These are phyloP conservation scores for Cephonodes hylas DNA, from an alignment of 2,888 invertebrate species.

Conservation along the genomic window DNA sequence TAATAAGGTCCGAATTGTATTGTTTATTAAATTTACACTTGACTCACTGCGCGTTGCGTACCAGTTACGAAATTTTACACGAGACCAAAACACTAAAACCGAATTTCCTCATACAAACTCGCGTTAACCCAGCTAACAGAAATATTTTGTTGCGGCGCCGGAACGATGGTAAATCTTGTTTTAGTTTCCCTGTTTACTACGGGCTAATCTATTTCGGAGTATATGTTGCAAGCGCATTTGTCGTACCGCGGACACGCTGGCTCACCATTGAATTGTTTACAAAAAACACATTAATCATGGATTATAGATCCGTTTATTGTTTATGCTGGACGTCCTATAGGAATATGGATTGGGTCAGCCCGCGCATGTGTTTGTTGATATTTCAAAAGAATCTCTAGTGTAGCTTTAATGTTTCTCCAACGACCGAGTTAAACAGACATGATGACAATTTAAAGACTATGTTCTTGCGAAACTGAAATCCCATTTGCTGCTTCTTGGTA, in stretches of 20 bases:
- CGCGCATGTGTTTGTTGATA: background rate
- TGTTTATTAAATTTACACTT: conserved; percentile 47
- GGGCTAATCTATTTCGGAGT: conserved; percentile 38
- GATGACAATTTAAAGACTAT: background rate
- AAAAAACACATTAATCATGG: background rate
- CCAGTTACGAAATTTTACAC: conserved; percentile 46
- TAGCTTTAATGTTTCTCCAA: background rate
- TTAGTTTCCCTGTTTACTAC: conserved; percentile 43
- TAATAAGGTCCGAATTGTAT: conserved; percentile 37
- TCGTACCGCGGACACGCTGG: conserved; percentile 21
- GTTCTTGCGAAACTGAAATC: background rate
- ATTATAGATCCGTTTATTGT: background rate
- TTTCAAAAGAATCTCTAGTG: no score
- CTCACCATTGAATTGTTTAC: background rate
- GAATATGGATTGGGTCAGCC: background rate
- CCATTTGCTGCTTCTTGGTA: background rate
- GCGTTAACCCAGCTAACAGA: conserved; percentile 52
- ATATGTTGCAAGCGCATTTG: conserved; percentile 34
- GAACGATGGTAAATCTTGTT: conserved; percentile 39
- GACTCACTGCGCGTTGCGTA: conserved; percentile 38
- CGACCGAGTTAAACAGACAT: background rate
- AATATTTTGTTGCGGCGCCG: conserved; percentile 41
- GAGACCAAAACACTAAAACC: conserved; percentile 52
- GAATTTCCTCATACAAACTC: conserved; percentile 54
- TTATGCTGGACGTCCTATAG: background rate